phyloP scores from a whole-genome alignment of 2,888 invertebrate genomes.

The Portevinia maculata region DNA sequence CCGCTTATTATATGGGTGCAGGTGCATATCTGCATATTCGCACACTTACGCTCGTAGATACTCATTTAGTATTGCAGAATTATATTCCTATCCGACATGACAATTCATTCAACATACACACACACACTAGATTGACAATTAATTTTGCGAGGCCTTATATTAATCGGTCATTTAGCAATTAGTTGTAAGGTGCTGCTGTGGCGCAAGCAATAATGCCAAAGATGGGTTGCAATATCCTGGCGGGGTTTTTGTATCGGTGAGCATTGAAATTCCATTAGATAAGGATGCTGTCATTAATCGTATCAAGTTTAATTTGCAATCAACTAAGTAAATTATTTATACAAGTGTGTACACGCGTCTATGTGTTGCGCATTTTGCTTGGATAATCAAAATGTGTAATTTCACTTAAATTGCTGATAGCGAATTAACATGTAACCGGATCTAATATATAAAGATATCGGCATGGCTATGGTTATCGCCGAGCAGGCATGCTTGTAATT shows the following conservation, averaged over 20 bases:
- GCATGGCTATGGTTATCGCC: not conserved
- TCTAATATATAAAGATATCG: not conserved
- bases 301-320: constrained; percentile 74
- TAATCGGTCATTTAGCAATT: constrained; percentile 73
- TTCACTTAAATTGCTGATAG: constrained; percentile 68
- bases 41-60: not conserved
- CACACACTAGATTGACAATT: constrained; percentile 68
- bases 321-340: constrained; percentile 70
- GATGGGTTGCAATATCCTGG: constrained; percentile 29
- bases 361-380: constrained; percentile 2
- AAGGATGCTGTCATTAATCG: constrained; percentile 69
- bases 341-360: not conserved
- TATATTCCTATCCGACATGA: constrained; percentile 37
- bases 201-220: not conserved
- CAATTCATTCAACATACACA: constrained; percentile 13
- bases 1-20: constrained; percentile 56
- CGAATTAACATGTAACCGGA: constrained; percentile 66
- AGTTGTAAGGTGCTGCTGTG: constrained; percentile 41
- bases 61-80: constrained; percentile 43
- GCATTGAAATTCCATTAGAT: constrained; percentile 73
- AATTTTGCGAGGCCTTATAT: constrained; percentile 67
- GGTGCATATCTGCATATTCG: not conserved
- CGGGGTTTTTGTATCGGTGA: constrained; percentile 39
- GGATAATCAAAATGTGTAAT: constrained; percentile 55
- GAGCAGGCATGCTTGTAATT: not conserved